Conservation (phyloP, 2,888 invertebrate genomes). For the Caradrina kadenii region DNA sequence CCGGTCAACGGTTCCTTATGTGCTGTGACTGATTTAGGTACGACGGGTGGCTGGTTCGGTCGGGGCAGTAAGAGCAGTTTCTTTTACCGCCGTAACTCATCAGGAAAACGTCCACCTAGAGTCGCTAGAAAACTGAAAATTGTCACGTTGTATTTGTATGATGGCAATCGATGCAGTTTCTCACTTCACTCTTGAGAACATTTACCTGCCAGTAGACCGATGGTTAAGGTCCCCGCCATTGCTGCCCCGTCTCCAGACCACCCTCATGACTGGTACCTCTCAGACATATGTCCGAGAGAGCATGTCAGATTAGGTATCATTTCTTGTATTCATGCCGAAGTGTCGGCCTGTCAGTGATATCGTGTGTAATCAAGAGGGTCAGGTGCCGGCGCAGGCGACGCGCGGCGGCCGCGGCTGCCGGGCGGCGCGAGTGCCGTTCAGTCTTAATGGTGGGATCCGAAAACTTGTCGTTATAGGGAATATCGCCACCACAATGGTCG, state of each 20-base stretch:
- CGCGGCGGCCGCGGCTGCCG: neutral
- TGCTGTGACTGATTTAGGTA: constrained; percentile 2
- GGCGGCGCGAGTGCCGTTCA: constrained; percentile 34
- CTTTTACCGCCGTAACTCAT: neutral
- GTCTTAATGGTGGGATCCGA: constrained; percentile 53
- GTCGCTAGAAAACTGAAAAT: no score
- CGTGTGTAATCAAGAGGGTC: constrained; percentile 6
- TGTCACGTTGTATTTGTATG: no score
- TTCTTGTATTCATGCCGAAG: constrained; percentile 9
- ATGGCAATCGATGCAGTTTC: no score
- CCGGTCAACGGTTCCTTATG: constrained; percentile 18
- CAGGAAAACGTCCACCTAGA: no score
- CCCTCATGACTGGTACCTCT: constrained; percentile 1
- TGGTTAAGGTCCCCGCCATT: neutral
- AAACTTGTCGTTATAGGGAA: constrained; percentile 1
- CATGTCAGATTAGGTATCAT: constrained; percentile 4
- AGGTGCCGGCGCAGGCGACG: neutral
- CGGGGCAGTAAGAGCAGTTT: neutral
- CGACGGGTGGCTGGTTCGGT: neutral
- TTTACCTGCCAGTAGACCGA: neutral
- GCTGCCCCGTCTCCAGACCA: neutral
- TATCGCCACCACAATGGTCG: constrained; percentile 18
- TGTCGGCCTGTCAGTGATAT: constrained; percentile 9
- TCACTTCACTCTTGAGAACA: no score
- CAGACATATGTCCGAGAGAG: constrained; percentile 10